Evolutionary conservation across 2,797 vertebrate species (phyloP), one percentile per base, ranked within the genome.

Genomic region (Anguilla obscura): DNA sequence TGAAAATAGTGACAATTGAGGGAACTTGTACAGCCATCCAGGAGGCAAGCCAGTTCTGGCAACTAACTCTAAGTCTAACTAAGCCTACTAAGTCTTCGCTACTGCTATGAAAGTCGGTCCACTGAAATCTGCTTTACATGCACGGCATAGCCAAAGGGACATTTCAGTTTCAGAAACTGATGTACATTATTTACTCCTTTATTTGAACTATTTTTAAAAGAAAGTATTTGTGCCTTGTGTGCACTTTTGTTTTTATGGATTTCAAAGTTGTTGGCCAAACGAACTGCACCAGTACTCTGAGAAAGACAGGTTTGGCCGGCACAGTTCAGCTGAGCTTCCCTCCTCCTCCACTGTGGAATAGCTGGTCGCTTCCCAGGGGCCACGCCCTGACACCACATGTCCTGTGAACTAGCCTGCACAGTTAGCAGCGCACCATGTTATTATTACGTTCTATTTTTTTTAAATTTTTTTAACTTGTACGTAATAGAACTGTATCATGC

Each of bases 401-500:
- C 90, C 91, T 86, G 90, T 92, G 92, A 88, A 87, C 86, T 89
- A 84, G 85, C 89, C 92, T 87, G 87, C 88, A 85, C 83, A 40
- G 74, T 56, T 12, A 14, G 54, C 50, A 52, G 50, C 0, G 50
- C 50, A 52, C 50, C 50, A 52, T 52, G 7, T 52, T 52, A 52
- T 52, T 52, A 52, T 52, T 52, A 8, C 50, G 3, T 63, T 63
- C 14, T 63, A 24, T 63, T 63, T 24, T 45, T 45, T 0, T 45
- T 45, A n/a, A n/a, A 3, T 3, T 45, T 45, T 45, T 45, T 45
- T 40, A 63, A 16, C 66, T 45, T 88, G 48, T 88, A 33, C 36
- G 69, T 88, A 80, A 84, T 82, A 85, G 87, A 82, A 85, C 84
- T 87, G 83, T 74, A n/a, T 12, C 2, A 76, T 66, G 56, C 86